phyloP scores from a whole-genome alignment of 23 tunicate genomes.

The Aplidium turbinatum region DNA sequence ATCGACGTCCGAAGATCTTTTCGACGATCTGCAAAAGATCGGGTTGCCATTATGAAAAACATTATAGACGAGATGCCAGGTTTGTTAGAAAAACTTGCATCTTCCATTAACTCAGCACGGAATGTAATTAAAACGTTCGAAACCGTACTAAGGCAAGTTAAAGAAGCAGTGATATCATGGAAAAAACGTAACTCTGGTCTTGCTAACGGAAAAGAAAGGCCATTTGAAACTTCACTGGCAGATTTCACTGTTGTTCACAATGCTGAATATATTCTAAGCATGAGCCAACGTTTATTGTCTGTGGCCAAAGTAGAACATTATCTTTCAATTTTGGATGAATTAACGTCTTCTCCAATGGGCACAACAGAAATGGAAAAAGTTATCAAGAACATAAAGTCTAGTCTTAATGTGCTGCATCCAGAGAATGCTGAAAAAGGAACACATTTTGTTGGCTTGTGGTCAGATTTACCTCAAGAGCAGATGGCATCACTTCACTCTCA shows the following conservation, averaged over 20 bases:
- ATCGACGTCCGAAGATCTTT: neutral
- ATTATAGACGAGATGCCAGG: neutral
- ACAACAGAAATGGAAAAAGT: slow-evolving; percentile 17
- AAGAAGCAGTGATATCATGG: slow-evolving; percentile 12
- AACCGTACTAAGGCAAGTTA: slow-evolving; percentile 13
- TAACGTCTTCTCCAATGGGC: neutral
- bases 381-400: neutral
- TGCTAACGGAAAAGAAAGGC: neutral
- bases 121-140: slow-evolving; percentile 2
- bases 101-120: slow-evolving; percentile 6
- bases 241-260: slow-evolving; percentile 20
- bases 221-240: neutral
- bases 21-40: slow-evolving; percentile 14
- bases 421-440: too few relatives aligned
- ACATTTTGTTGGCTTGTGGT: too few relatives aligned
- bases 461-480: too few relatives aligned
- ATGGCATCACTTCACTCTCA: too few relatives aligned
- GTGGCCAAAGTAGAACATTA: slow-evolving; percentile 30
- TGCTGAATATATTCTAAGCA: slow-evolving; percentile 8
- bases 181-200: neutral
- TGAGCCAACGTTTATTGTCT: neutral
- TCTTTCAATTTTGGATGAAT: slow-evolving; percentile 10
- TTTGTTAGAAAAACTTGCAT: neutral
- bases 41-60: slow-evolving; percentile 2
- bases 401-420: too few relatives aligned